These are phyloP conservation scores for Euglossa dilemma DNA, from an alignment of 1,140 invertebrate species.

Conservation along the genomic window DNA sequence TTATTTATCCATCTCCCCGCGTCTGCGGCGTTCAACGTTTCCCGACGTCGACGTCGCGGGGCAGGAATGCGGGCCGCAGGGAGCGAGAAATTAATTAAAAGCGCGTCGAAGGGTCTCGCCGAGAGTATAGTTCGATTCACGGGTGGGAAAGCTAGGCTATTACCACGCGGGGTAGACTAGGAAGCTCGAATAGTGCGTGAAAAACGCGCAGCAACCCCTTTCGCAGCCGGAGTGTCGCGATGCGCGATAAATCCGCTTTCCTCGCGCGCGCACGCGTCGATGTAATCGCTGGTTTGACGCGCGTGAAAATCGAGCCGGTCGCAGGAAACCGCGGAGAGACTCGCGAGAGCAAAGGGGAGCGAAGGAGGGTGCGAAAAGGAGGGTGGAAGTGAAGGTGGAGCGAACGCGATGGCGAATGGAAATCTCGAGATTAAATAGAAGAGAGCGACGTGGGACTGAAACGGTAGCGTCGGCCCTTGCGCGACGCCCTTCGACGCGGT, in stretches of 20 bases:
- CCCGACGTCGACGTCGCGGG: not conserved
- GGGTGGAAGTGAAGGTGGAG: not conserved
- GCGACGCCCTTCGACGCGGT: not conserved
- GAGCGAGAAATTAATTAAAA: conserved; percentile 18
- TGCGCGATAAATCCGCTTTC: not conserved
- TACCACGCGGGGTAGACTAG: not conserved
- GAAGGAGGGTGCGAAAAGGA: too few relatives aligned
- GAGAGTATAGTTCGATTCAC: not conserved
- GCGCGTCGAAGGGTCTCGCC: not conserved
- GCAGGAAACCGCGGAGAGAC: too few relatives aligned
- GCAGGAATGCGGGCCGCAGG: not conserved
- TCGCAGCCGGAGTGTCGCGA: too few relatives aligned
- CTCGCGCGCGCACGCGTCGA: not conserved
- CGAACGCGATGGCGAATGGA: not conserved
- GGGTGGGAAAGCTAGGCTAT: not conserved
- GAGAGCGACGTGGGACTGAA: conserved; percentile 13
- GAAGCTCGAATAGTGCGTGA: conserved; percentile 2
- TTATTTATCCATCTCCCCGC: too few relatives aligned
- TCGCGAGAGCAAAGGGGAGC: not conserved
- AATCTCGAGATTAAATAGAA: conserved; percentile 18
- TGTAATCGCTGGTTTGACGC: not conserved
- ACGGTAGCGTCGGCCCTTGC: not conserved
- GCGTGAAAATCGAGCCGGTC: too few relatives aligned
- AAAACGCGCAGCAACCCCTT: not conserved
- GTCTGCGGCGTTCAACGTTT: not conserved